Percentiles rank a stretch among this genome's conserved stretches.
phyloP scores from a whole-genome alignment of 2,888 invertebrate genomes.

The Dynastes maya region DNA sequence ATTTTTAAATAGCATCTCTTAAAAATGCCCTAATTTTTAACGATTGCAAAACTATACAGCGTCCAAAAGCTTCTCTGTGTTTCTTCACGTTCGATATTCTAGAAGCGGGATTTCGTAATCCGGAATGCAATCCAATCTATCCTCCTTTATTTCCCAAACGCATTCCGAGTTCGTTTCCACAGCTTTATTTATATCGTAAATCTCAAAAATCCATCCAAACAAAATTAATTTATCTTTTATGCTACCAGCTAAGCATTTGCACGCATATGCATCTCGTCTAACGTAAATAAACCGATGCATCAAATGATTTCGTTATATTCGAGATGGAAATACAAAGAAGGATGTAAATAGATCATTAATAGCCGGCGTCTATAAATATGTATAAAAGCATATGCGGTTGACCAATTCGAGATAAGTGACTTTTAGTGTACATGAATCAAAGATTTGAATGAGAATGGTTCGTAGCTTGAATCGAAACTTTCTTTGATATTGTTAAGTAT shows the following conservation, averaged over 20 bases:
- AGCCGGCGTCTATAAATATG: background rate
- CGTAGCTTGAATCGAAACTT: too few relatives aligned
- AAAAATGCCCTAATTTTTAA: too few relatives aligned
- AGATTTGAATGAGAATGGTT: too few relatives aligned
- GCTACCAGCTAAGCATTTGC: constrained; percentile 13
- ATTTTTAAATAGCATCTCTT: too few relatives aligned
- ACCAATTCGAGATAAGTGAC: background rate
- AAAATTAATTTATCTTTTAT: constrained; percentile 35
- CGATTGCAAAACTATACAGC: too few relatives aligned
- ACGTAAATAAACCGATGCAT: constrained; percentile 20
- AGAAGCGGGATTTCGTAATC: constrained; percentile 11
- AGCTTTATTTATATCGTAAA: constrained; percentile 39
- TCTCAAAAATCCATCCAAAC: constrained; percentile 27
- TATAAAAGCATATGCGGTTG: background rate
- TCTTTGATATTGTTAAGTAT: too few relatives aligned
- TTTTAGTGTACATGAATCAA: too few relatives aligned
- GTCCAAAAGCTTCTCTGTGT: background rate
- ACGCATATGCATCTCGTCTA: background rate
- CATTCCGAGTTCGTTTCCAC: background rate
- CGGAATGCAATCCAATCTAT: constrained; percentile 14
- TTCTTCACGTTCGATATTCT: background rate
- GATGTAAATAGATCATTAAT: constrained; percentile 19
- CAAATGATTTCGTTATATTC: constrained; percentile 21
- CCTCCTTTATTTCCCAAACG: constrained; percentile 12
- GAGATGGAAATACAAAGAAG: background rate